phyloP scores from a whole-genome alignment of 2,888 invertebrate genomes.

The Acrobeloides nanus region DNA sequence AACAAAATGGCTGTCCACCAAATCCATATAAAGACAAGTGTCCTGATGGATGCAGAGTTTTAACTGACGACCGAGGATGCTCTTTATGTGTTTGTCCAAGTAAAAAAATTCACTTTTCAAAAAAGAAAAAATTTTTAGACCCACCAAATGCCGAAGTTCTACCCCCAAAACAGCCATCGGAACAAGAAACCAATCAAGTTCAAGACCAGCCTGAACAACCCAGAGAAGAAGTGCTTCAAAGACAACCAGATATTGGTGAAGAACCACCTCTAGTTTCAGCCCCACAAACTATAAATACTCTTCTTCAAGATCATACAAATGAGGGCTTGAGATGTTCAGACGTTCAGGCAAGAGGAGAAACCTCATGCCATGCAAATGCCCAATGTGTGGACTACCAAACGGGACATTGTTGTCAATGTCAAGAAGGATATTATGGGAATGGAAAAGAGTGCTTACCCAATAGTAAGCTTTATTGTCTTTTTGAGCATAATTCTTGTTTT shows the following conservation, averaged over 20 bases:
- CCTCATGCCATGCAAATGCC: constrained; percentile 69
- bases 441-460: constrained; percentile 79
- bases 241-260: not conserved
- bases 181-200: too few species aligned
- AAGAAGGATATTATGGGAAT: constrained; percentile 77
- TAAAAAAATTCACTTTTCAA: constrained; percentile 11
- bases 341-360: not conserved
- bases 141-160: not conserved
- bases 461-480: constrained; percentile 57
- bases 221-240: not conserved
- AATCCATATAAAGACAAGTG: constrained; percentile 42
- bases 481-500: too few species aligned
- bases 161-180: too few species aligned
- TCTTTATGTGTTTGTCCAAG: constrained; percentile 44
- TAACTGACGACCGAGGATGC: constrained; percentile 43
- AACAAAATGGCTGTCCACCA: too few species aligned
- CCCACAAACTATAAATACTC: not conserved
- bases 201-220: too few species aligned
- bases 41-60: constrained; percentile 36
- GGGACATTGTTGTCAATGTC: constrained; percentile 83
- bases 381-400: constrained; percentile 65
- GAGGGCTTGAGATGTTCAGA: not conserved
- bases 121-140: not conserved
- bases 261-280: not conserved
- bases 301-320: not conserved